Conservation (phyloP, 2,113 vertebrate genomes). For the Rhinoderma darwinii region DNA sequence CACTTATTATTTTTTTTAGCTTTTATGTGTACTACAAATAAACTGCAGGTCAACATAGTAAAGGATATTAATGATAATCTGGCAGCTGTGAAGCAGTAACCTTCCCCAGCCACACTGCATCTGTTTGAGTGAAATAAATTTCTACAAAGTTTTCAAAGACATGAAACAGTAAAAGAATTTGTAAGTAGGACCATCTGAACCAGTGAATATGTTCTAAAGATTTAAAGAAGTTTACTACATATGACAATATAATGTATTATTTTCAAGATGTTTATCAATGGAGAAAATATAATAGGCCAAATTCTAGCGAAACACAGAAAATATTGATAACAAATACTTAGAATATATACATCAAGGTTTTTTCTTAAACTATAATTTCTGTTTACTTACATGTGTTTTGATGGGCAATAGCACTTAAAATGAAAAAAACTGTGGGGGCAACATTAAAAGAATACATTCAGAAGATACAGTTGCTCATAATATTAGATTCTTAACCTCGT, state of each 20-base stretch:
- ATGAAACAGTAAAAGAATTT: conserved; percentile 7
- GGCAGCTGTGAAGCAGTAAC: conserved; percentile 10
- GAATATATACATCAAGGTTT: background rate
- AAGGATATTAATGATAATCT: background rate
- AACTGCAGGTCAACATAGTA: background rate
- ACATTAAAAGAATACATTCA: background rate
- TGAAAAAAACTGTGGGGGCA: background rate
- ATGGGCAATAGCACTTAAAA: background rate
- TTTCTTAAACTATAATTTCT: background rate
- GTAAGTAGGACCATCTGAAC: background rate
- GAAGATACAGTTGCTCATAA: background rate
- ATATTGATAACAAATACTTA: background rate
- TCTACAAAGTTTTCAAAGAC: background rate
- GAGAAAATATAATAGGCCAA: background rate
- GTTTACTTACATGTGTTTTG: background rate
- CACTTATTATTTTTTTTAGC: background rate
- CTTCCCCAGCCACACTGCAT: background rate
- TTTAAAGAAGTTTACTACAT: background rate
- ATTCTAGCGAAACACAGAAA: background rate
- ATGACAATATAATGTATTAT: background rate
- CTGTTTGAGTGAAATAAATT: background rate
- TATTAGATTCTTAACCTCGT: no score
- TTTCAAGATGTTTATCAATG: background rate
- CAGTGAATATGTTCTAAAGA: background rate
- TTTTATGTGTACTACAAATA: background rate